A percentile compares a stretch with the other conserved stretches of the same genome.
Evolutionary conservation across 2,113 vertebrate genomes (phyloP).

Genomic region (Narcine bancroftii): DNA sequence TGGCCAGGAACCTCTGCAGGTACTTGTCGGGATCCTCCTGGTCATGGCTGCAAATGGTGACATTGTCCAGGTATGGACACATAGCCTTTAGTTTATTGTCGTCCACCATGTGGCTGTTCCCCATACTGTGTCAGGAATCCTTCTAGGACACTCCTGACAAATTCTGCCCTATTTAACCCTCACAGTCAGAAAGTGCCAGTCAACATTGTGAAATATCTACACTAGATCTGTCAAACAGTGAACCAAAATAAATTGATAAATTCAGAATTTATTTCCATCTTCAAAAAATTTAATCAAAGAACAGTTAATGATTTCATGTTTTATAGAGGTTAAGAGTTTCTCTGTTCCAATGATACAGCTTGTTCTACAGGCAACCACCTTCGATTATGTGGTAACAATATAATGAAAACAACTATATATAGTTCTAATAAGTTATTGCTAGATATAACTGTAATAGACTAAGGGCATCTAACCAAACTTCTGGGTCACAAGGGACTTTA

Average conservation of each 20-base stretch:
- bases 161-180: too few relatives aligned
- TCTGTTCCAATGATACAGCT: not conserved
- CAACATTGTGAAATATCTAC: not conserved
- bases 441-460: not conserved
- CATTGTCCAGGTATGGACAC: too few relatives aligned
- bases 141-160: too few relatives aligned
- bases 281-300: not conserved
- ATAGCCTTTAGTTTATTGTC: too few relatives aligned
- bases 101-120: too few relatives aligned
- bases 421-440: slow-evolving; percentile 27
- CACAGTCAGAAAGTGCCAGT: too few relatives aligned
- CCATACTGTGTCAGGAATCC: too few relatives aligned
- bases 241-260: not conserved
- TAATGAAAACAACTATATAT: slow-evolving; percentile 11
- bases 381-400: not conserved
- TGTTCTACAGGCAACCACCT: not conserved
- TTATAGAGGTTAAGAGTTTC: not conserved
- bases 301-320: not conserved
- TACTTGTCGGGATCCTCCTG: too few relatives aligned
- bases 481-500: slow-evolving; percentile 53
- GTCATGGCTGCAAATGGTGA: too few relatives aligned
- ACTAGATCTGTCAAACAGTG: not conserved
- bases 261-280: not conserved
- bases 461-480: slow-evolving; percentile 40
- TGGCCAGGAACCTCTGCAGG: too few relatives aligned